Evolutionary conservation across 35 echinoderm and acorn worm genomes (phyloP).

Genomic region (Heliocidaris erythrogramma): DNA sequence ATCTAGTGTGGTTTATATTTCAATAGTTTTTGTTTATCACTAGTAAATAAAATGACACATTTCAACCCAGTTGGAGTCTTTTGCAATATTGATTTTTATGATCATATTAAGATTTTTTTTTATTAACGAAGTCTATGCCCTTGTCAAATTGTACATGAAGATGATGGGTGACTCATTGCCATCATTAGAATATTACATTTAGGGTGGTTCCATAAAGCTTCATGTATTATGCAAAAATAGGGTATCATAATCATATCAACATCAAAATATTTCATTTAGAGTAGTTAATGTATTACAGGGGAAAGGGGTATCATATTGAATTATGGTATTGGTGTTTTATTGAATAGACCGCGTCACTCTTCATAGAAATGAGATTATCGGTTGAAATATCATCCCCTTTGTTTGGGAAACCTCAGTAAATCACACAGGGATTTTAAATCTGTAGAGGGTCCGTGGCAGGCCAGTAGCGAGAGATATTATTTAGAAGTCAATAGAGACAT

Average conservation of each 20-base stretch:
- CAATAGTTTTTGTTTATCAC: too few species aligned
- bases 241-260: neutral
- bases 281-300: neutral
- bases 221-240: neutral
- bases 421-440: neutral
- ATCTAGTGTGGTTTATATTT: too few species aligned
- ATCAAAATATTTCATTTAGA: neutral
- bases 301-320: neutral
- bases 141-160: neutral
- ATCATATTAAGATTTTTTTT: too few species aligned
- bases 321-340: slow-evolving; percentile 18
- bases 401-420: neutral
- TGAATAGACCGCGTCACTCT: neutral
- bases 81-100: too few species aligned
- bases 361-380: neutral
- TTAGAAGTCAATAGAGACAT: neutral
- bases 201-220: neutral
- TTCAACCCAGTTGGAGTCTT: too few species aligned
- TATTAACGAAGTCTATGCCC: neutral
- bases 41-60: too few species aligned
- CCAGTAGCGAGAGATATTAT: neutral
- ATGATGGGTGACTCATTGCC: neutral
- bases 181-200: neutral
- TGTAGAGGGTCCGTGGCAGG: neutral
- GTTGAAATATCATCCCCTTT: neutral